Evolutionary conservation across 2,888 invertebrate species (phyloP).

Genomic region (Caenorhabditis panamensis): DNA sequence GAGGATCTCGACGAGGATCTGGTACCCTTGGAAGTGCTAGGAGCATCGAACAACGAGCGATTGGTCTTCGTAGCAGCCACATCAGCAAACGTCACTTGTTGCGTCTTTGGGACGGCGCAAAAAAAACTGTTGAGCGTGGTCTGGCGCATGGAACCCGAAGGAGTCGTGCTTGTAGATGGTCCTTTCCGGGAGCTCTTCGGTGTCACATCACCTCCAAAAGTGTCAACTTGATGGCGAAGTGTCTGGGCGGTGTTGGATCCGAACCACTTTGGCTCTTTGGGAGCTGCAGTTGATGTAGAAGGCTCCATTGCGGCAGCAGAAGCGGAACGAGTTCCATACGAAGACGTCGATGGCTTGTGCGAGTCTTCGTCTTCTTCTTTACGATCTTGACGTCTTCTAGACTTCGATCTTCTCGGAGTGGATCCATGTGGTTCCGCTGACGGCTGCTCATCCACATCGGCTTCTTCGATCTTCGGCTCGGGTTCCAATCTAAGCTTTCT

Average conservation of each 20-base stretch:
- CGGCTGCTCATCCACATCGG: neutral
- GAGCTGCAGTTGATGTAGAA: neutral
- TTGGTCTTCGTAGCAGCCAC: neutral
- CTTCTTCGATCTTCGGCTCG: neutral
- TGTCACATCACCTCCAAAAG: neutral
- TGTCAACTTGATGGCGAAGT: neutral
- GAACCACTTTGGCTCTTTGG: conserved; percentile 1
- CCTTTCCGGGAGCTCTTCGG: neutral
- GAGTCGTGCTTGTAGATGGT: neutral
- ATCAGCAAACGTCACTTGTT: conserved; percentile 18
- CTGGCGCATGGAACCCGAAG: conserved; percentile 9
- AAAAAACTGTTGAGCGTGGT: conserved; percentile 34
- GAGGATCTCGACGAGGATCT: conserved; percentile 3
- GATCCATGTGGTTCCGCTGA: neutral
- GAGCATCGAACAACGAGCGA: neutral
- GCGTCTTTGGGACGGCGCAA: neutral
- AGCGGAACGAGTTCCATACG: neutral
- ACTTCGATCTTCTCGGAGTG: neutral
- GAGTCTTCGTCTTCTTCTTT: neutral
- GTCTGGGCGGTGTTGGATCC: conserved; percentile 3
- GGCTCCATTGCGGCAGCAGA: neutral
- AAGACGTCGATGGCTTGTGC: conserved; percentile 12
- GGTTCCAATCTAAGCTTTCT: neutral
- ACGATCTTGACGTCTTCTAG: conserved; percentile 18
- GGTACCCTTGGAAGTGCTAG: neutral